Percentiles rank a stretch among this genome's conserved stretches.
phyloP scores from a whole-genome alignment of 2,888 invertebrate genomes.

The Sepiola atlantica region DNA sequence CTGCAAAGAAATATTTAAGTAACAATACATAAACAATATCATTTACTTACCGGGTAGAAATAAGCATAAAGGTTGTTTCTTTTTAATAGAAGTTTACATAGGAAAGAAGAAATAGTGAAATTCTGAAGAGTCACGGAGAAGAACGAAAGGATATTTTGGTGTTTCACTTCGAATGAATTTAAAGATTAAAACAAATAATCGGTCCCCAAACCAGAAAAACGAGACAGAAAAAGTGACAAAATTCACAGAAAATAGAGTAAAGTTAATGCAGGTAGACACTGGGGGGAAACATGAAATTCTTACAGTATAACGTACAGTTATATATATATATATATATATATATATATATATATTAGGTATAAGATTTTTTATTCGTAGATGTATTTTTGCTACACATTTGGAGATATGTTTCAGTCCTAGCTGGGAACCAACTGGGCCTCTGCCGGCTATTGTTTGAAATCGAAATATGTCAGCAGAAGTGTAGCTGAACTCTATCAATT shows the following conservation, averaged over 20 bases:
- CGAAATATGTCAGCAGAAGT: background rate
- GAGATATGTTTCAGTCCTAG: too few species aligned
- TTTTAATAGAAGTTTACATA: background rate
- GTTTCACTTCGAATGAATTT: background rate
- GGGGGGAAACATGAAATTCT: background rate
- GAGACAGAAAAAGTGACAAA: background rate
- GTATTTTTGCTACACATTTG: too few species aligned
- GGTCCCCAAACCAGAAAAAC: background rate
- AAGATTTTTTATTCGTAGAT: too few species aligned
- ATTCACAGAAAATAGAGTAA: background rate
- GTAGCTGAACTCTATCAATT: too few species aligned
- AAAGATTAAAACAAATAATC: background rate
- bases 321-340: conserved; percentile 32
- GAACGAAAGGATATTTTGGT: background rate
- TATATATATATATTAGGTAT: background rate
- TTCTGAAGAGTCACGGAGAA: background rate
- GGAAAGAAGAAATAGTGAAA: background rate
- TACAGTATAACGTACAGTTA: background rate
- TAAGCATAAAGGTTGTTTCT: background rate
- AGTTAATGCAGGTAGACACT: background rate
- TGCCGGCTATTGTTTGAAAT: background rate
- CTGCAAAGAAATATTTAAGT: background rate
- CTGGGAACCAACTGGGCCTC: background rate
- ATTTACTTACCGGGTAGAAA: background rate
- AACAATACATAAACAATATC: background rate